phyloP scores from a whole-genome alignment of 2,113 vertebrate species.

The Asarcornis scutulata region DNA sequence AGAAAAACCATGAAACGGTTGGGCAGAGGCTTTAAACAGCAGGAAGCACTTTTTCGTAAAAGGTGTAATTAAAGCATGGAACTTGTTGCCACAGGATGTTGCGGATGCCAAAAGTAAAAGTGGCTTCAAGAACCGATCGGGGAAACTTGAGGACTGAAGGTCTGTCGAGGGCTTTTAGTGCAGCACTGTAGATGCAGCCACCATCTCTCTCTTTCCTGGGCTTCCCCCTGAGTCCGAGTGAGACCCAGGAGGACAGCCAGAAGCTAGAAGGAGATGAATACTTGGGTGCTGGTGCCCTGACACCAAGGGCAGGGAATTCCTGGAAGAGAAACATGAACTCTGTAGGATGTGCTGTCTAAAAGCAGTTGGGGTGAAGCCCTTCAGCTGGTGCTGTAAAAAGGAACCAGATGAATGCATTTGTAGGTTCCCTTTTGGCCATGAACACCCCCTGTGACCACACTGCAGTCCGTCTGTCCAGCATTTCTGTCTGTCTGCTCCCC shows the following conservation, averaged over 20 bases:
- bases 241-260: background rate
- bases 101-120: background rate
- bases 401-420: background rate
- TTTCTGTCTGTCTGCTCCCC: background rate
- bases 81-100: background rate
- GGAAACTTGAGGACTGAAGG: background rate
- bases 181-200: background rate
- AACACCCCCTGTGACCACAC: background rate
- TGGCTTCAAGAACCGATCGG: background rate
- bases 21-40: background rate
- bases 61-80: background rate
- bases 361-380: fast-evolving
- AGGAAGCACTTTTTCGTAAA: background rate
- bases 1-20: background rate
- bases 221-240: background rate
- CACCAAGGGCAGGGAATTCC: background rate
- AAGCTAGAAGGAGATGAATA: background rate
- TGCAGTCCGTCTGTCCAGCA: background rate
- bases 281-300: background rate
- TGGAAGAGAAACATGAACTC: background rate
- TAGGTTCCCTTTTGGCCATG: background rate
- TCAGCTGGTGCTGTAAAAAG: background rate
- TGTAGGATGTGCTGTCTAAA: background rate
- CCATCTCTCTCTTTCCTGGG: background rate
- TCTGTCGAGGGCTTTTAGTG: background rate